A percentile compares a stretch with the other conserved stretches of the same genome.
These are phyloP conservation scores for Hartigia nigra DNA, from an alignment of 2,888 invertebrate species.

Conservation along the genomic window DNA sequence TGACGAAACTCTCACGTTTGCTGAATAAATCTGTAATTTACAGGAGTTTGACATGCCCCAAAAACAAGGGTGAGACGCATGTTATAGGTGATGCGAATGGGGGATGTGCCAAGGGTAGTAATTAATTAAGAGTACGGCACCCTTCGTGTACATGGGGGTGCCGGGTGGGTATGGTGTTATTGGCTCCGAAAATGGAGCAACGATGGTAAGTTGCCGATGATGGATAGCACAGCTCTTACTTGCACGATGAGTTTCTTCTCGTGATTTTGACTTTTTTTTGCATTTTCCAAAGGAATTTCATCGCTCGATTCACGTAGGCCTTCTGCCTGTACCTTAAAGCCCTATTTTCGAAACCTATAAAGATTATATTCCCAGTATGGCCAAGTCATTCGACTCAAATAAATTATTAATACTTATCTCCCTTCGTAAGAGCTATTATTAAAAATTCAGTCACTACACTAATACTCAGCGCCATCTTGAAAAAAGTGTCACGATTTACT, in stretches of 20 bases:
- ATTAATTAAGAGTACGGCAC: constrained; percentile 53
- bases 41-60: background rate
- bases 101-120: constrained; percentile 29
- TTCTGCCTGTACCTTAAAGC: constrained; percentile 1
- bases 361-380: background rate
- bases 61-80: background rate
- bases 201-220: constrained; percentile 42
- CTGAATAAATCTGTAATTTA: background rate
- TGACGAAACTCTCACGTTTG: background rate
- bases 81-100: background rate
- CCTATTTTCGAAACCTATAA: constrained; percentile 4
- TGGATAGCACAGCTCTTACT: constrained; percentile 34
- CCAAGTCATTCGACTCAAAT: background rate
- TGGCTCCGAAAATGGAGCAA: constrained; percentile 40
- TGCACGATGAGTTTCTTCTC: constrained; percentile 1
- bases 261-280: background rate
- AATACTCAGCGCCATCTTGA: background rate
- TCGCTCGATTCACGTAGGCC: background rate
- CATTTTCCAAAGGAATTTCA: constrained; percentile 1
- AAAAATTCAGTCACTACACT: background rate
- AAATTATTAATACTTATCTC: background rate
- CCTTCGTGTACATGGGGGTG: constrained; percentile 28
- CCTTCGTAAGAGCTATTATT: background rate
- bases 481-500: background rate
- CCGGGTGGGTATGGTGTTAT: constrained; percentile 37